Evolutionary conservation across 2,888 invertebrate genomes (phyloP).

Genomic region (Tanytarsus gracilentus): DNA sequence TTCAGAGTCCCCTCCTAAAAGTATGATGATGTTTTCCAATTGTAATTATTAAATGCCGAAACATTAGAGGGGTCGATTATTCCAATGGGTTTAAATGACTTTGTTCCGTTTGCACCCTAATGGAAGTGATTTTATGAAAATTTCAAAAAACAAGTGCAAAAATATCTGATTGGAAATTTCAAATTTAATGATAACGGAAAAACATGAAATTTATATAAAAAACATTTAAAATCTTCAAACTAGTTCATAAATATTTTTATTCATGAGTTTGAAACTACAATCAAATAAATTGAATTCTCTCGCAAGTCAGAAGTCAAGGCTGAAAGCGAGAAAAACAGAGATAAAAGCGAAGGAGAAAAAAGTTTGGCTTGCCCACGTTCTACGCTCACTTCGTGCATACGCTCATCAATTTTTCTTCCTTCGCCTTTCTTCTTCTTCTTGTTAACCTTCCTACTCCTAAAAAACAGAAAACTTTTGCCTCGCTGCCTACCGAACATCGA

Average conservation of each 20-base stretch:
- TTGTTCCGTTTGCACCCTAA: neutral
- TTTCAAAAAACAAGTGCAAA: constrained; percentile 12
- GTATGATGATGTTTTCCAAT: too few relatives aligned
- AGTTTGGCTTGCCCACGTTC: constrained; percentile 26
- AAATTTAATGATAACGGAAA: too few relatives aligned
- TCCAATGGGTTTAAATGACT: constrained; percentile 8
- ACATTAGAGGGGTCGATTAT: neutral
- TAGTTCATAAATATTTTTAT: neutral
- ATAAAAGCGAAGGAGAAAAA: constrained; percentile 13
- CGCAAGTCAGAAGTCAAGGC: constrained; percentile 24
- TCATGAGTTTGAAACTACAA: neutral
- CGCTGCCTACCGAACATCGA: neutral
- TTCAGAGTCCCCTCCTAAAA: too few relatives aligned
- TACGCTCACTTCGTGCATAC: constrained; percentile 15
- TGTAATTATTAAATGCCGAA: too few relatives aligned
- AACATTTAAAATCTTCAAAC: too few relatives aligned
- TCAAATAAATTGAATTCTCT: neutral
- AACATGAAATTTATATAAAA: too few relatives aligned
- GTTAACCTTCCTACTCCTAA: neutral
- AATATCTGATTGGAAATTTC: neutral
- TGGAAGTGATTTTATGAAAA: neutral
- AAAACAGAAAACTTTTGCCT: neutral
- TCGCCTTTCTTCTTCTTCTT: neutral
- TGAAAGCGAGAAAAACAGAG: constrained; percentile 5
- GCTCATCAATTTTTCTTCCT: neutral